These are phyloP conservation scores for Coracias cyanogaster DNA, from an alignment of 2,797 vertebrate genomes.

Conservation along the genomic window DNA sequence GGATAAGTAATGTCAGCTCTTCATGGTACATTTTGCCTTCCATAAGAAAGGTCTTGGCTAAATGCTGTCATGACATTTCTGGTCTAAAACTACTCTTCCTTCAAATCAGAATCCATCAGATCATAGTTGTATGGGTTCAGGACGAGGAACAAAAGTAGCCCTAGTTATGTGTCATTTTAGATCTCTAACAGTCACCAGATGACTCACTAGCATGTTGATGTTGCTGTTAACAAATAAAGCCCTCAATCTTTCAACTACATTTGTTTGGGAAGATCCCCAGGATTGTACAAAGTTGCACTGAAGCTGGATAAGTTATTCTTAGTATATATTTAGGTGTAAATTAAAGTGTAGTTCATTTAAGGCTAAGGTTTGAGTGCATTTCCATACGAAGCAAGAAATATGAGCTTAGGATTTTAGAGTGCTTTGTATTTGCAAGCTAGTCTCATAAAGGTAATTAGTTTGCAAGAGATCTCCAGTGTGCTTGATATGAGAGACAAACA, in stretches of 20 bases:
- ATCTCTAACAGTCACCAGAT: background rate
- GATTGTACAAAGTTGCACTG: background rate
- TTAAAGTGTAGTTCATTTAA: slow-evolving; percentile 20
- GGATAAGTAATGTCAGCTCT: background rate
- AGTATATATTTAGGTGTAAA: slow-evolving; percentile 9
- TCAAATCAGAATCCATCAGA: background rate
- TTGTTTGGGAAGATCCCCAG: slow-evolving; percentile 21
- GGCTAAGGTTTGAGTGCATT: background rate
- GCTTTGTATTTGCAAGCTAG: slow-evolving; percentile 41
- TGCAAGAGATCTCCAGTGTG: slow-evolving; percentile 20
- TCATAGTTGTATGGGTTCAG: background rate
- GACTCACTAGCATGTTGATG: background rate
- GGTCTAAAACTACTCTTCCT: background rate
- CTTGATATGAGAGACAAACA: slow-evolving; percentile 36
- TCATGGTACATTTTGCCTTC: background rate
- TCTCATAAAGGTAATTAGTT: slow-evolving; percentile 52
- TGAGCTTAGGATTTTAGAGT: background rate
- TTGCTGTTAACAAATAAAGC: background rate
- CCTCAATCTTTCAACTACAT: background rate
- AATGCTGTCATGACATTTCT: background rate
- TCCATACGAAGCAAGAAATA: slow-evolving; percentile 27
- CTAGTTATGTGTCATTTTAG: background rate
- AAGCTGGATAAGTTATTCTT: background rate
- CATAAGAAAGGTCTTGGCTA: background rate
- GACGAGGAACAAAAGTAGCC: background rate